Conservation (phyloP, 1,140 invertebrate genomes). For the Ephestia elutella region DNA sequence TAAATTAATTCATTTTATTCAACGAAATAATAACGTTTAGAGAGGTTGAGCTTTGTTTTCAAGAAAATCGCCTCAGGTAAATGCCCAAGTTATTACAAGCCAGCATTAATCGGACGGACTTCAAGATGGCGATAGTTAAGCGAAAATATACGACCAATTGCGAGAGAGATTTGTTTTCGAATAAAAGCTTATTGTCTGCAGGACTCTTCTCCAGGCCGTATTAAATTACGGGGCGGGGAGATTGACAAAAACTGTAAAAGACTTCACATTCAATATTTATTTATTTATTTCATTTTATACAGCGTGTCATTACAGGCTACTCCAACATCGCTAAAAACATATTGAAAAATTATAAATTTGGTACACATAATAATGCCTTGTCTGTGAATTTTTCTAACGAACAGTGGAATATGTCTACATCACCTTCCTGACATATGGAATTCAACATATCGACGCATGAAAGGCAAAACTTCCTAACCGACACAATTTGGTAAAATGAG, state of each 20-base stretch:
- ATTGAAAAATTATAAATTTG: no score
- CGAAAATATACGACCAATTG: slow-evolving; percentile 23
- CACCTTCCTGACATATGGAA: no score
- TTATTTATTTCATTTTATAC: no score
- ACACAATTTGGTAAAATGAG: no score
- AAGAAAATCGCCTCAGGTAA: background rate
- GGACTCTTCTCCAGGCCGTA: slow-evolving; percentile 22
- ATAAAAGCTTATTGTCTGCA: slow-evolving; percentile 34
- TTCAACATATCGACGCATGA: no score
- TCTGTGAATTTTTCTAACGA: no score
- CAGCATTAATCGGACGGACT: slow-evolving; percentile 19
- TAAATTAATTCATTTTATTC: no score
- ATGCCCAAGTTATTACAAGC: background rate
- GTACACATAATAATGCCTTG: no score
- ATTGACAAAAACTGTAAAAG: slow-evolving; percentile 43
- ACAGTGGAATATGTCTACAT: no score
- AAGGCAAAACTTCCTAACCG: no score
- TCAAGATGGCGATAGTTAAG: slow-evolving; percentile 21
- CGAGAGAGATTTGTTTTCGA: slow-evolving; percentile 28
- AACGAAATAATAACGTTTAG: no score
- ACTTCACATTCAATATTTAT: slow-evolving; percentile 35
- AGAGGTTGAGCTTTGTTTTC: background rate
- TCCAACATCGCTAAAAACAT: no score
- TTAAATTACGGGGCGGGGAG: slow-evolving; percentile 33
- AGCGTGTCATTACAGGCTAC: slow-evolving; percentile 18